These are phyloP conservation scores for Peromyscus nudipes DNA, from an alignment of 2,797 vertebrate genomes.

Conservation along the genomic window DNA sequence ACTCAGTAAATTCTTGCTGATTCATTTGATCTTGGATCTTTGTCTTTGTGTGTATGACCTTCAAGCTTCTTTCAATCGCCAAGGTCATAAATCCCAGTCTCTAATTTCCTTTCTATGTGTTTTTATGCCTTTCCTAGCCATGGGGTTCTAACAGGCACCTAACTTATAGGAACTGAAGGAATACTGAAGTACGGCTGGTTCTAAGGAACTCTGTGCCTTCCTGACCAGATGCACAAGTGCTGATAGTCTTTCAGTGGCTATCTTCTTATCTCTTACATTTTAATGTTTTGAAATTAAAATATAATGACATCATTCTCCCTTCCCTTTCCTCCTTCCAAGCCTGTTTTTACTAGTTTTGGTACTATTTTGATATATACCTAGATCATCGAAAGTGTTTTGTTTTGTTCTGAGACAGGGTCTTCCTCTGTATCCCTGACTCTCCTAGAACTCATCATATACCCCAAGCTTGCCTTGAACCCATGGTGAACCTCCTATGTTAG, in stretches of 20 bases:
- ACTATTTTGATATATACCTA: neutral
- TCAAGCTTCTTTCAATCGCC: constrained; percentile 2
- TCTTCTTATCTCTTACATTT: neutral
- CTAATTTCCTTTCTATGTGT: neutral
- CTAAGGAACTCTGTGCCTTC: neutral
- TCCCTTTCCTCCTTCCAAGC: neutral
- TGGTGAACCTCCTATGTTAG: neutral
- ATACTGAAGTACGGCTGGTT: neutral
- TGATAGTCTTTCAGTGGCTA: neutral
- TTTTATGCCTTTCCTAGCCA: constrained; percentile 9
- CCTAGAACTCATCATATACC: neutral
- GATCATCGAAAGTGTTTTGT: neutral
- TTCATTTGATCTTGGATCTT: constrained; percentile 10
- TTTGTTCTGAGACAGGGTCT: neutral
- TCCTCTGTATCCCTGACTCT: neutral
- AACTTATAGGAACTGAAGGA: neutral
- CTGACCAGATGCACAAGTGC: constrained; percentile 34
- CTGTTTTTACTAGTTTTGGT: constrained; percentile 22
- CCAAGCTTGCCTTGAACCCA: neutral
- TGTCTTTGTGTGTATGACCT: constrained; percentile 23
- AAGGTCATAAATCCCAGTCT: neutral
- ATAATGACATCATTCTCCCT: neutral
- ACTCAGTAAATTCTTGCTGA: neutral
- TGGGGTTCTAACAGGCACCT: neutral
- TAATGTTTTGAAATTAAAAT: neutral